phyloP scores from a whole-genome alignment of 2,888 invertebrate genomes.

The Ypsolopha sequella region DNA sequence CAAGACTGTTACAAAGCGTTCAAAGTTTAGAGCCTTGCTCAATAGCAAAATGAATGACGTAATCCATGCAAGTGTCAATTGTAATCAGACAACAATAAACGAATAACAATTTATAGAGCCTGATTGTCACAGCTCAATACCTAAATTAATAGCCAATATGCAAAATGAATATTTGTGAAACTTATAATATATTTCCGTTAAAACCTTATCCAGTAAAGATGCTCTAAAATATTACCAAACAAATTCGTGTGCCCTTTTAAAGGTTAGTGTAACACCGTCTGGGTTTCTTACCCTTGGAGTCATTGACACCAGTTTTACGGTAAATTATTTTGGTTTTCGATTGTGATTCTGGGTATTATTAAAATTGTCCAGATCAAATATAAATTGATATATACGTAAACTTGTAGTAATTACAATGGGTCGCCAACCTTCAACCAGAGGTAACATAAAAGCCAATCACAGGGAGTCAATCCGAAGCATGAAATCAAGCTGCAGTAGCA shows the following conservation, averaged over 20 bases:
- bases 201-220: no score
- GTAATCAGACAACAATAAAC: not conserved
- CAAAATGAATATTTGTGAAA: no score
- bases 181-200: no score
- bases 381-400: no score
- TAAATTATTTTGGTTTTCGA: not conserved
- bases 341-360: not conserved
- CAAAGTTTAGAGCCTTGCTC: not conserved
- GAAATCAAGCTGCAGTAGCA: constrained; percentile 21
- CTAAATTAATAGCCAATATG: no score
- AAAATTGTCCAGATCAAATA: no score
- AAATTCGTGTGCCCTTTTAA: no score
- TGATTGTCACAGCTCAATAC: not conserved
- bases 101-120: not conserved
- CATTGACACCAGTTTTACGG: no score
- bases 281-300: no score
- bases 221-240: no score
- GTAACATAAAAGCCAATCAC: constrained; percentile 18
- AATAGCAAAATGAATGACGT: not conserved
- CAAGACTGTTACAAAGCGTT: not conserved
- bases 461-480: constrained; percentile 13
- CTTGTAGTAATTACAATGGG: no score
- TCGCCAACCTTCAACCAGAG: not conserved
- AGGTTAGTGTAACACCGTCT: no score
- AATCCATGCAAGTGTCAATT: not conserved